Evolutionary conservation across 2,113 vertebrate genomes (phyloP), one percentile per base, ranked within the genome.

Genomic region (Lasiurus borealis): DNA sequence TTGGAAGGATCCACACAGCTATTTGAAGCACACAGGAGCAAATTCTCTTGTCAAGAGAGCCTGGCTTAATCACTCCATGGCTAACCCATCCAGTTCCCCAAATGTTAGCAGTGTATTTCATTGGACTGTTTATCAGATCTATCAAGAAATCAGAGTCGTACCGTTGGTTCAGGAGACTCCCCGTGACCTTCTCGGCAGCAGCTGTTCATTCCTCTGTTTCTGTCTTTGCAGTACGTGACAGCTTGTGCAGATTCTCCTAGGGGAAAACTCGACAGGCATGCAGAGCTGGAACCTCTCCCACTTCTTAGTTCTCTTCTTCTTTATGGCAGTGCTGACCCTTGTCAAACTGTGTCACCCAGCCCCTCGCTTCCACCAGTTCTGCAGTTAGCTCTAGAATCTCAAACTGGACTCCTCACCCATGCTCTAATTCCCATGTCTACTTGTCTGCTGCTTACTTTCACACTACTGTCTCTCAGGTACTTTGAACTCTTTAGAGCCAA

Each of bases 1-100:
- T 62, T 83, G 64, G 66, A 78, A 84, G 46, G 44, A 68, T 19
- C 40, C 57, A 68, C 40, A 15, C 16, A 27, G 15, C 71, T 88
- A 40, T 46, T 31, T 84, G 50, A 90, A 75, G 23, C 44, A 71
- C 12, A 31, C 11, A 54, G n/a, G 66, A 87, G 46, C 36, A 62
- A 48, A 86, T 77, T 83, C 40, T 92, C 68, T 91, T 82, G 52
- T 91, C n/a, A 64, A 66, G 71, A 94, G 25, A 50, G 6, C 36
- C 66, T 90, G 62, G 31, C 48, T 73, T 57, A 11, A 69, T 14
- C 23, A 84, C 25, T 71, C 44, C 44, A 77, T 75, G 48, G 64
- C 50, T 69, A 16, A 52, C 25, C 14, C 8, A 36, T 40, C 66
- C 23, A 14, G 34, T 40, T 29, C 12, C n/a, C 27, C 82, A 40